Base-by-base conservation (phyloP, 2,888 invertebrate species). In the Nowickia ferox region DNA sequence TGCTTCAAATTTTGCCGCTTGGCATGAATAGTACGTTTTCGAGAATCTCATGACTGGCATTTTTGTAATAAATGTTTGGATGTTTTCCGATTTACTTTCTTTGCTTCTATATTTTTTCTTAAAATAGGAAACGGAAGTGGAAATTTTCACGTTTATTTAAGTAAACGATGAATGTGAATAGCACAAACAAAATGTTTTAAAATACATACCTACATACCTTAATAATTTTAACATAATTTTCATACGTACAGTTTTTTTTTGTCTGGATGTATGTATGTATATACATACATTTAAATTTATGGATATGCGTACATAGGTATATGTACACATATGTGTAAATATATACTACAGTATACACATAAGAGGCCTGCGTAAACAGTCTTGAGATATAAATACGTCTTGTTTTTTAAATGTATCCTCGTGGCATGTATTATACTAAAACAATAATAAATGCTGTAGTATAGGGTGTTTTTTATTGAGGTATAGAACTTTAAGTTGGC, bases 131-230 rank as follows among this genome's bases (percentile, higher is more conserved):
- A 78, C 61, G 68, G 81, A 85, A 82, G 78, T 75, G 38, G 63
- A 74, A 78, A 65, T 61, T 78, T 82, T 82, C 77, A 85, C 81
- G 63, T 82, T 15, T 74, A 74, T 78, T 85, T 82, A 74, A 68
- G 68, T 78, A 75, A 81, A 80, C 51, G 19, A 15, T 38, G 15
- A 55, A 57, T 19, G 13, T 5, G 19, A 30, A 22, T 44, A 13
- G 9, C 22, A 44, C 19, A 19, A 53, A 63, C 38, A 30, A 51
- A 72, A 46, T 72, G 46, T 53, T 77, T 30, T 74, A 19, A 68
- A 63, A 66, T 61, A 76, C 71, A 57, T 63, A 63, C 46, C 61
- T 61, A 76, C 71, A 57, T 63, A 65, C 55, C 0, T 44, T 48
- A 53, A 68, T 68, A 66, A 57, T 51, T 80, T 71, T 4, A 55